These are phyloP conservation scores for Argopecten irradians DNA, from an alignment of 1,140 invertebrate species.

Conservation along the genomic window DNA sequence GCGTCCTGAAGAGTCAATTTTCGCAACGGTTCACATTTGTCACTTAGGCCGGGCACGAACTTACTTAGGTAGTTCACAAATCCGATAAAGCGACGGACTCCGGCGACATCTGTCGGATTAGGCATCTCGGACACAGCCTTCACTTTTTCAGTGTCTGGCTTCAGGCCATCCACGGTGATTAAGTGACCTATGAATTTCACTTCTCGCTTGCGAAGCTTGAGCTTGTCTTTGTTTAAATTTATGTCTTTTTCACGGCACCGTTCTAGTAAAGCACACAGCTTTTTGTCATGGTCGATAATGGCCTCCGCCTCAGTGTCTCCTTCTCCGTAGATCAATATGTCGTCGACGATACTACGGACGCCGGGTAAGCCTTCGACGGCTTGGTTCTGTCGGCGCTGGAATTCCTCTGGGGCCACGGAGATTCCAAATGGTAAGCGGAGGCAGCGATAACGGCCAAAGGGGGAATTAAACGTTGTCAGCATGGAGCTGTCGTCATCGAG, in stretches of 20 bases:
- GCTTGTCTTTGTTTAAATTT: no score
- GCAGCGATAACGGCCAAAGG: slow-evolving; percentile 24
- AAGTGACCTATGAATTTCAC: no score
- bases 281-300: no score
- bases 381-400: no score
- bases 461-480: neutral
- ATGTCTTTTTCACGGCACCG: no score
- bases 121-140: slow-evolving; percentile 74
- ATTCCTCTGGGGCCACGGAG: no score
- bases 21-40: slow-evolving; percentile 52
- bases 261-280: no score
- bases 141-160: slow-evolving; percentile 71
- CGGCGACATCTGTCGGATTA: slow-evolving; percentile 66
- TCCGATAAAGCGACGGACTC: slow-evolving; percentile 53
- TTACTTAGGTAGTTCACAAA: slow-evolving; percentile 57
- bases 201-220: no score
- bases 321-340: no score
- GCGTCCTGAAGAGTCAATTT: slow-evolving; percentile 49
- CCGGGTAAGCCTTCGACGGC: no score
- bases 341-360: no score
- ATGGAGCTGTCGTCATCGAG: neutral
- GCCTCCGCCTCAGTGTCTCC: no score
- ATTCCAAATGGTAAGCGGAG: slow-evolving; percentile 33
- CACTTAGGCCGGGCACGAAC: slow-evolving; percentile 55
- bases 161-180: slow-evolving; percentile 73